phyloP scores from a whole-genome alignment of 2,797 vertebrate species.

The Bradypus variegatus region DNA sequence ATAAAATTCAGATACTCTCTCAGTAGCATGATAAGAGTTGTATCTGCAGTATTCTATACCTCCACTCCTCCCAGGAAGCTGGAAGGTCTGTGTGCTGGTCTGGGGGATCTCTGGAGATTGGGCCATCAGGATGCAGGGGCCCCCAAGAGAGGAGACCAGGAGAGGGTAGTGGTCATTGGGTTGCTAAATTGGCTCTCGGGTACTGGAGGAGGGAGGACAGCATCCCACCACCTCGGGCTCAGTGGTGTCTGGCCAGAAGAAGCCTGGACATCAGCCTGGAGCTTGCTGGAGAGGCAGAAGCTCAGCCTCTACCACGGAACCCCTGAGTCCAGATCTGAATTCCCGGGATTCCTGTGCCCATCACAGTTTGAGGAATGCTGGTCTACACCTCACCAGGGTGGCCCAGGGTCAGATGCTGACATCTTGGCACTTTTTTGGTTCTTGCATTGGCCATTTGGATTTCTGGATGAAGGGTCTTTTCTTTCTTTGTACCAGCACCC shows the following conservation, averaged over 20 bases:
- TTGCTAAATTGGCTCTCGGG: background rate
- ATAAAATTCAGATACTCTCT: background rate
- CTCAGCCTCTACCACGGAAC: background rate
- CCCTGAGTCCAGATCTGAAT: background rate
- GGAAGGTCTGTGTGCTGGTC: background rate
- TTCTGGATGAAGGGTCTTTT: background rate
- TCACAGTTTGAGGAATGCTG: background rate
- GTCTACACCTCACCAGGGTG: background rate
- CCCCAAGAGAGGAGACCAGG: background rate
- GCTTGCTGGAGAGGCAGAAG: background rate
- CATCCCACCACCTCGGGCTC: background rate
- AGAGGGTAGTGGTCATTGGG: background rate
- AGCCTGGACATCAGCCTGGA: background rate
- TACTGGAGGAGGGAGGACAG: background rate
- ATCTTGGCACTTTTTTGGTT: background rate
- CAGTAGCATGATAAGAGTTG: background rate
- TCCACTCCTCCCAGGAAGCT: background rate
- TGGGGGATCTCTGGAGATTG: background rate
- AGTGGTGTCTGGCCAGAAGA: fast-evolving
- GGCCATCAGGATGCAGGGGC: background rate
- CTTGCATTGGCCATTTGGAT: background rate
- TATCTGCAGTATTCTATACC: background rate
- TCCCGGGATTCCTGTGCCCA: background rate
- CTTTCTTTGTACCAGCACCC: background rate
- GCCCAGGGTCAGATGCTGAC: background rate